Evolutionary conservation across 1,140 invertebrate genomes (phyloP).

Genomic region (Heterodera schachtii): DNA sequence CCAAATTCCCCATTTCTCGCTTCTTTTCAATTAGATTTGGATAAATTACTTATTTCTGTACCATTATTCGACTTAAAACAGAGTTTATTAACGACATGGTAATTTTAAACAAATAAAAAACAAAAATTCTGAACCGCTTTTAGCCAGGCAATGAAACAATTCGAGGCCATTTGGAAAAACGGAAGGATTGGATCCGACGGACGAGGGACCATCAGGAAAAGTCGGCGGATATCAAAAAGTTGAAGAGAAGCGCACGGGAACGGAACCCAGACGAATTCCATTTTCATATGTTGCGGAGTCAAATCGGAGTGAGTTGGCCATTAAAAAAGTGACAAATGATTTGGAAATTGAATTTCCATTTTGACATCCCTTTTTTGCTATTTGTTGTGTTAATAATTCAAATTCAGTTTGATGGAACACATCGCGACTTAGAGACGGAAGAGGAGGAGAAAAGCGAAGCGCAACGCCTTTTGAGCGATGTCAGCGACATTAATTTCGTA

Average conservation of each 20-base stretch:
- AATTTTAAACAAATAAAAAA: background rate
- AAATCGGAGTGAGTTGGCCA: conserved; percentile 71
- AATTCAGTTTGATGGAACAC: conserved; percentile 70
- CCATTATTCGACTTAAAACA: no score
- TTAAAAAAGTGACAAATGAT: no score
- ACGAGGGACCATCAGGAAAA: conserved; percentile 76
- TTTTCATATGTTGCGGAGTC: conserved; percentile 94
- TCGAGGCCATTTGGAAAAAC: conserved; percentile 78
- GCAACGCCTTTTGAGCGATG: conserved; percentile 84
- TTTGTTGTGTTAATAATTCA: background rate
- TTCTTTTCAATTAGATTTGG: no score
- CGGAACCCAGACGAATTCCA: conserved; percentile 98
- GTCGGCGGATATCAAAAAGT: conserved; percentile 78
- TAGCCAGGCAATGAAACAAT: conserved; percentile 39
- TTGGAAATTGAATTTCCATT: no score
- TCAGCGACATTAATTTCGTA: conserved; percentile 88
- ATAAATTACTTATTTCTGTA: no score
- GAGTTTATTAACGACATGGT: background rate
- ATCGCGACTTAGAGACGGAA: conserved; percentile 73
- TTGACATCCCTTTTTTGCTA: no score
- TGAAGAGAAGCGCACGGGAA: conserved; percentile 82
- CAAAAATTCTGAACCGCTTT: background rate
- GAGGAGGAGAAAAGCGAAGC: conserved; percentile 75
- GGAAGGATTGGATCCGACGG: conserved; percentile 87
- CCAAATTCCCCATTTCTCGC: no score